Conservation (phyloP, 2,888 invertebrate species). For the Macrophya annulata region DNA sequence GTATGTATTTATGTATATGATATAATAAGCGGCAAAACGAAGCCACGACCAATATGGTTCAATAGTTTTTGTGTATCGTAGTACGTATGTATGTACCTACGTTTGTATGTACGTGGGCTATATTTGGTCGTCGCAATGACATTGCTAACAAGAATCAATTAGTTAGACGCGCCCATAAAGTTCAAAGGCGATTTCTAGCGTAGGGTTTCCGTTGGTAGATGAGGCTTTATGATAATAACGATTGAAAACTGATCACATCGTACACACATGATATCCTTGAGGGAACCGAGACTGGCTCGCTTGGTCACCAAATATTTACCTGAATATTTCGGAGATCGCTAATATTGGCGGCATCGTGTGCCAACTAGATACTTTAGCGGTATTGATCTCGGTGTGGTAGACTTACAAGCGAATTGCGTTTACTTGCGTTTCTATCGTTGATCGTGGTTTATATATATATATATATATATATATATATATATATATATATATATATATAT, state of each 20-base stretch:
- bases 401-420: not conserved
- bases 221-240: slow-evolving; percentile 12
- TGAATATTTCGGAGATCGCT: slow-evolving; percentile 72
- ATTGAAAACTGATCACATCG: slow-evolving; percentile 53
- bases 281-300: slow-evolving; percentile 58
- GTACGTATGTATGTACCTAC: not conserved
- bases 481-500: no score
- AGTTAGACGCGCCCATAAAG: slow-evolving; percentile 24
- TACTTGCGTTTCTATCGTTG: not conserved
- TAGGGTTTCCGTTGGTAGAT: not conserved
- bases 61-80: not conserved
- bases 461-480: no score
- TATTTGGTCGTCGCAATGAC: slow-evolving; percentile 42
- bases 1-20: not conserved
- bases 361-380: slow-evolving; percentile 26
- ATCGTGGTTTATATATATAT: no score
- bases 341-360: slow-evolving; percentile 67
- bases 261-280: slow-evolving; percentile 68
- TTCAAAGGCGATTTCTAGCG: not conserved
- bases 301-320: slow-evolving; percentile 71
- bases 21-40: not conserved
- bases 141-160: slow-evolving; percentile 55
- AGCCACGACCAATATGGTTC: not conserved
- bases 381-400: slow-evolving; percentile 12
- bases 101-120: not conserved